Conservation (phyloP, 2,113 vertebrate species). For the Pionites leucogaster region DNA sequence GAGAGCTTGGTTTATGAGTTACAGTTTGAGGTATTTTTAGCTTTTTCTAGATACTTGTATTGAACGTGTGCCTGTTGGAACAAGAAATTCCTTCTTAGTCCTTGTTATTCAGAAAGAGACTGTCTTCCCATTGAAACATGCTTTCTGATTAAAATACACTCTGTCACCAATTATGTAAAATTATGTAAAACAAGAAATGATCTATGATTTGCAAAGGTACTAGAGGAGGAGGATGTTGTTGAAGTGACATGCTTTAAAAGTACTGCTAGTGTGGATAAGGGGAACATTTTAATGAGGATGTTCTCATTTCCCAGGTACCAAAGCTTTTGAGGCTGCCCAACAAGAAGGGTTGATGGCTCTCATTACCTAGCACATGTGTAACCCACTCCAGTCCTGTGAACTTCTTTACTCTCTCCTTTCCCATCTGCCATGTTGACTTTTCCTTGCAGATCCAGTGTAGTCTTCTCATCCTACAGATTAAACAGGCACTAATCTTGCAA, state of each 20-base stretch:
- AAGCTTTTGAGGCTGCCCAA: not conserved
- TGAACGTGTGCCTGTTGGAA: not conserved
- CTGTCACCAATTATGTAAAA: not conserved
- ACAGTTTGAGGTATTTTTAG: not conserved
- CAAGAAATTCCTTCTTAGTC: not conserved
- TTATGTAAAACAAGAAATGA: not conserved
- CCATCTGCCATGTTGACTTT: not conserved
- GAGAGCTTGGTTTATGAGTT: not conserved
- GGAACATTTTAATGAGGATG: not conserved
- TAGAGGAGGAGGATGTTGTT: not conserved
- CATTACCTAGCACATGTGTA: not conserved
- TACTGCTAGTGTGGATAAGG: not conserved
- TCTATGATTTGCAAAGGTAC: not conserved
- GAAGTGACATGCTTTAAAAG: not conserved
- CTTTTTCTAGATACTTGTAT: not conserved
- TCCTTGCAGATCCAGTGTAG: not conserved
- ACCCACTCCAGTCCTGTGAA: not conserved
- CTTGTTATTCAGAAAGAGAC: not conserved
- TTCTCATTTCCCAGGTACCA: not conserved
- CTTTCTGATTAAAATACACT: not conserved
- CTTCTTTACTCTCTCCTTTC: not conserved
- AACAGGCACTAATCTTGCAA: not conserved
- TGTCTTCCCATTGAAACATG: not conserved
- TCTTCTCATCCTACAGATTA: not conserved
- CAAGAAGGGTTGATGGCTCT: not conserved